These are phyloP conservation scores for Lithosia quadra DNA, from an alignment of 2,888 invertebrate genomes.

Conservation along the genomic window DNA sequence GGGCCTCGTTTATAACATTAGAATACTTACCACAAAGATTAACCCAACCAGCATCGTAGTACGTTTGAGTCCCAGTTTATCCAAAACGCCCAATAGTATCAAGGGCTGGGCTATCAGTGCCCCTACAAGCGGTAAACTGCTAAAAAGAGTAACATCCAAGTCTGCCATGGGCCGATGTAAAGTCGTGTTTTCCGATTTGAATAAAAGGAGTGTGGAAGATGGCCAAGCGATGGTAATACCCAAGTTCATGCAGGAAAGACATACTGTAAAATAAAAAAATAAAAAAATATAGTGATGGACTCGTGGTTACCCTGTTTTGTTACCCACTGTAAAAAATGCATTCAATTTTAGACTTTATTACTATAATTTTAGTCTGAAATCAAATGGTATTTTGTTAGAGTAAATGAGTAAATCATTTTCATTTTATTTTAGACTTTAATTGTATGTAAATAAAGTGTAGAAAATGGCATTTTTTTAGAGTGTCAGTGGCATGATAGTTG, in stretches of 20 bases:
- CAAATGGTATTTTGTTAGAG: no score
- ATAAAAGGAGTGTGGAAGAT: slow-evolving; percentile 66
- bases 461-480: no score
- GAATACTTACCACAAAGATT: slow-evolving; percentile 62
- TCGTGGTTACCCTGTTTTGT: no score
- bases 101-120: slow-evolving; percentile 57
- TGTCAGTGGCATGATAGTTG: no score
- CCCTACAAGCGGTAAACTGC: slow-evolving; percentile 61
- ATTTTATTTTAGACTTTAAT: no score
- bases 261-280: slow-evolving; percentile 57
- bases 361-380: no score
- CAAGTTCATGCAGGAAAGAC: slow-evolving; percentile 63
- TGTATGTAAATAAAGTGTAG: no score
- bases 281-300: no score
- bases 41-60: slow-evolving; percentile 54
- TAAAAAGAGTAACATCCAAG: slow-evolving; percentile 65
- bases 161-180: slow-evolving; percentile 69
- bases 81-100: slow-evolving; percentile 57
- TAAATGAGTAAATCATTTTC: no score
- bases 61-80: slow-evolving; percentile 67
- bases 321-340: no score
- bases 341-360: no score
- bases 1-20: background rate
- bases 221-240: slow-evolving; percentile 73
- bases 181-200: slow-evolving; percentile 68